Evolutionary conservation across 2,113 vertebrate species (phyloP), one percentile per base, ranked within the genome.

Genomic region (Struthio camelus): DNA sequence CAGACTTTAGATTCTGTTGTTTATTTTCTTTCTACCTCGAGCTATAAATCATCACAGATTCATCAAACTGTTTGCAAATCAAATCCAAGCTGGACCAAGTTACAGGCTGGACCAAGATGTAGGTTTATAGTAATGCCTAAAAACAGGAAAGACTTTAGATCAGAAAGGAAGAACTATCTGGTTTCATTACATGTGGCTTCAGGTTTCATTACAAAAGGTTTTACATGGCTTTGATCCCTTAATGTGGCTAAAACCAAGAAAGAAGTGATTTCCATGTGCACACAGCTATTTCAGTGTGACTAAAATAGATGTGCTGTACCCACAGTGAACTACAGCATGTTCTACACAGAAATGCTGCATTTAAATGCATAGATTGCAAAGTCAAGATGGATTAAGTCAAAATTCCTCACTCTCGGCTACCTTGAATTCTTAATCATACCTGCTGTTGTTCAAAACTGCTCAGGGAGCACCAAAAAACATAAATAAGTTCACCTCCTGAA

Each of bases 181-280:
- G 89, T 96, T 97, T 97, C 94, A 97, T 95, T 97, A 97, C 76
- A 96, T 44, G 46, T 88, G 94, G 95, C 82, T 95, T 97, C 97
- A 84, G 54, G 93, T 96, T 97, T 95, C 95, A 93, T 95, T 97
- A 94, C 76, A 75, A 87, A 94, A 93, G 76, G 65, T 94, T 97
- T 96, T 95, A 81, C 71, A 14, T 36, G 46, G 79, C 91, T 97
- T 97, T 96, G 97, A 97, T 96, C 87, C n/a, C 54, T 61, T 96
- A 93, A 96, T 93, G 91, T 96, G 93, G 85, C 87, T 80, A 61
- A 93, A 94, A 95, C 65, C 13, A 82, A 53, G 42, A 38, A 24
- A 70, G 2, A 73, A 10, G 84, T 12, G 62, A 80, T 94, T 59
- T 89, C 46, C 61, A 34, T 77, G 80, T 88, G 89, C 65, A 86